Evolutionary conservation across 2,113 vertebrate species (phyloP).

Genomic region (Orthonyx spaldingii): DNA sequence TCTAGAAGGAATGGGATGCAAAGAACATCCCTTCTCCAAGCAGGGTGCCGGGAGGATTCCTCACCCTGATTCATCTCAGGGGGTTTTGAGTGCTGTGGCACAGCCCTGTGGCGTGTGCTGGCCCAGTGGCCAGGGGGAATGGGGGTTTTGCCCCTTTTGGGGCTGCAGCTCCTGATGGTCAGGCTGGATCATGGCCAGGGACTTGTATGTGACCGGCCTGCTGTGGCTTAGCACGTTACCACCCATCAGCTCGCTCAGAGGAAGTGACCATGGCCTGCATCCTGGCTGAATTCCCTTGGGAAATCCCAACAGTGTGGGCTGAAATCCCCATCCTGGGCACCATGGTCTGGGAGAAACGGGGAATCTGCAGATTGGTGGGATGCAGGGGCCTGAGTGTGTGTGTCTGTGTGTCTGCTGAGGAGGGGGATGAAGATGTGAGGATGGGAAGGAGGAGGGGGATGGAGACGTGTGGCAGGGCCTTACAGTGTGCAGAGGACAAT

Average conservation of each 20-base stretch:
- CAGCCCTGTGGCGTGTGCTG: fast-evolving
- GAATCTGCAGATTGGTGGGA: not conserved
- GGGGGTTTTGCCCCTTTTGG: not conserved
- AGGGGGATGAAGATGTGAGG: not conserved
- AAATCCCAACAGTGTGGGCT: fast-evolving
- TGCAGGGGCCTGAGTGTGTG: not conserved
- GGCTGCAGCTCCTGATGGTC: not conserved
- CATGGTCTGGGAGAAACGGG: fast-evolving
- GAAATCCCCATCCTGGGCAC: not conserved
- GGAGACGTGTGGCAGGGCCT: not conserved
- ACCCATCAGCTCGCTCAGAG: not conserved
- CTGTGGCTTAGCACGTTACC: not conserved
- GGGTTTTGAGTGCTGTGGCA: fast-evolving
- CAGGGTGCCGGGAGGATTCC: fast-evolving
- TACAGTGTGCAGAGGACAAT: not conserved
- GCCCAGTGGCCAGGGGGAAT: fast-evolving
- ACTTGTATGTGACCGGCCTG: not conserved
- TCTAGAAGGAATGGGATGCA: not conserved
- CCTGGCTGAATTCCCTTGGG: not conserved
- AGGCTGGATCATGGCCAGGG: not conserved
- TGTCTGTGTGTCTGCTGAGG: too few species aligned
- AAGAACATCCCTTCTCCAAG: not conserved
- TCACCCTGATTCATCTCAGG: not conserved
- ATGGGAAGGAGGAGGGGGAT: not conserved
- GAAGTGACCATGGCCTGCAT: not conserved